Base-by-base conservation (phyloP, 1,140 invertebrate species). In the Trachelipus rathkii region DNA sequence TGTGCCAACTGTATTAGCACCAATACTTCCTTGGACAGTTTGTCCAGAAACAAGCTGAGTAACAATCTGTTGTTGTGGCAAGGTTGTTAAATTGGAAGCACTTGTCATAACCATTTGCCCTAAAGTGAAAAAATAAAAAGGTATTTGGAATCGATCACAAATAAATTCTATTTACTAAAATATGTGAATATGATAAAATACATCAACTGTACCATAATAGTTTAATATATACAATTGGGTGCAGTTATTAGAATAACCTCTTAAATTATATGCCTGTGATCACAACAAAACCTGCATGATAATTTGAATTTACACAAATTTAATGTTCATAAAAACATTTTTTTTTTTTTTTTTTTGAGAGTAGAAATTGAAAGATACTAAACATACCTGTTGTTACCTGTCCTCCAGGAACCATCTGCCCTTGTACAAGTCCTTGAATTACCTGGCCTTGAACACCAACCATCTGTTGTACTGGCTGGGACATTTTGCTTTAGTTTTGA, bases 51-150 rank as follows among this genome's bases (percentile, higher is more conserved):
- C 50, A 13, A 60, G 19, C 50, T 60, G 50, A 15, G 50, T 60
- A 15, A 60, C 50, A 4, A 60, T 60, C 50, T 60, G 50, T 60
- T 60, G 50, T 60, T 60, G 50, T 60, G 50, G 50, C 19, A 60
- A 60, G 19, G 50, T 19, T 60, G 50, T 60, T 19, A 60, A 60
- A 60, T 60, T 60, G 11, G 50, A 60, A 19, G 50, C 50, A 60
- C 50, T 60, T 60, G 50, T 60, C 50, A 60, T 60, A 13, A 60
- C 50, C 50, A 60, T 60, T 60, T 60, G 50, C 8, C 50, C 50
- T 60, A 60, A 19, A 60, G n/a, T n/a, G 11, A 19, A 8, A 19
- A 60, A 60, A 60, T 60, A 60, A 60, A 60, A 60, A 33, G 1
- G 33, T 6, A 33, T 33, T 33, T 33, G 33, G 33, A 33, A 33